Base-by-base conservation (phyloP, 1,140 invertebrate genomes). In the Drosophila mayri region DNA sequence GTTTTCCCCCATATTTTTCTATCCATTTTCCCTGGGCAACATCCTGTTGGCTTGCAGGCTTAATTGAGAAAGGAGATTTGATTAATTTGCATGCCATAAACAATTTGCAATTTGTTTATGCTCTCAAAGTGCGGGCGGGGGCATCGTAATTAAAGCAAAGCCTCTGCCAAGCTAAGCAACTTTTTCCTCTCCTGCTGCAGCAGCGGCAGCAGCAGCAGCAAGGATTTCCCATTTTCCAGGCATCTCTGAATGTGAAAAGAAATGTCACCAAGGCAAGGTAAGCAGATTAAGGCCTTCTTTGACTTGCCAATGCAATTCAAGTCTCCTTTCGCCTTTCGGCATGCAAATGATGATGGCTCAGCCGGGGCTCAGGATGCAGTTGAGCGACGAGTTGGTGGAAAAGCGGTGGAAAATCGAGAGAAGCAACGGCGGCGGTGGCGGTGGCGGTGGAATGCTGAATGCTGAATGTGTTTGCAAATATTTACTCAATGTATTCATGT, bases 91-190 rank as follows among this genome's bases (percentile, higher is more conserved):
- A 88, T 86, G 84, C 79, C 79, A 88, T 86, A 86, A 84, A 84
- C 81, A 85, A 87, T 87, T 87, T 86, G 85, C 83, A 88, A 86
- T 86, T 86, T 86, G 83, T 88, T 86, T 86, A 87, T 87, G 76
- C 77, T 77, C 83, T 88, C 83, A 88, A 83, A 76, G 82, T 76
- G 60, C 54, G 74, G 3, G 16, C 14, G 2, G 25, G 75, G 75
- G 44, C 18, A 41, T 55, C 79, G 79, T 88, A 86, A 86, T 86
- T 86, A 86, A 86, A 87, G 84, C 83, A 87, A 86, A 83, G 79
- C 83, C 77, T 32, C 63, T 67, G 83, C 82, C 55, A 58, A 77
- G 64, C 65, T 81, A 80, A 76, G 50, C 75, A 72, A 60, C 46
- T 76, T 76, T 57, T 43, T 38, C 61, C 61, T 30, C 3, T 2